Base-by-base conservation (phyloP, 2,113 vertebrate genomes). In the Dasypus novemcinctus region DNA sequence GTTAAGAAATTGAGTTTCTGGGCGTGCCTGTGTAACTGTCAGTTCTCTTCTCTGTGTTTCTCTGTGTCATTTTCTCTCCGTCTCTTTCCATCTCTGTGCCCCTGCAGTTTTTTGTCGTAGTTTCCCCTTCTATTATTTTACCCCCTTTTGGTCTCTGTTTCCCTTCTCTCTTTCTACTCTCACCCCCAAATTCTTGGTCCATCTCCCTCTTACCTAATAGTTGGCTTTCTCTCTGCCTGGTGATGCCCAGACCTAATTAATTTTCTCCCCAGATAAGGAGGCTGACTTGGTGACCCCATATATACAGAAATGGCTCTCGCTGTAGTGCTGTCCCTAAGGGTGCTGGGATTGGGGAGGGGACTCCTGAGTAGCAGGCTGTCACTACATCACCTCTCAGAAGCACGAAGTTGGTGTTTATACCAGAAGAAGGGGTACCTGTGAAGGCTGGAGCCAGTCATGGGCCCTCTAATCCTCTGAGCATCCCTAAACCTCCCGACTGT, bases 371-470 rank as follows among this genome's bases (percentile, higher is more conserved):
- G 52, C 14, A 31, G 54, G 25, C 36, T n/a, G 80, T 80, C 69
- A 75, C 36, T 43, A 1, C 57, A 0, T 41, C 21, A 21, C 46
- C 31, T 64, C 66, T 38, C 46, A 64, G 57, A 46, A 92, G 43
- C 52, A 8, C 57, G 52, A 95, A 97, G 96, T 96, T 97, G 91
- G 57, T 86, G n/a, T 41, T 49, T 72, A 72, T 9, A 23, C 57
- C 43, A 71, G 41, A 38, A 82, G 14, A 52, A 81, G 36, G 20
- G 49, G 33, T 72, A 25, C 31, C 79, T 13, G 46, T 36, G 38
- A 29, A 90, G 52, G 68, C 43, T 82, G 38, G 54, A 87, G 38
- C 13, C 68, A 33, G 29, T 14, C 33, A 20, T 61, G 52, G 41
- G 18, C 74, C 63, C 46, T 68, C 31, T 69, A 57, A 36, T n/a